Conservation (phyloP, 2,888 invertebrate species). For the Patella ulyssiponensis region DNA sequence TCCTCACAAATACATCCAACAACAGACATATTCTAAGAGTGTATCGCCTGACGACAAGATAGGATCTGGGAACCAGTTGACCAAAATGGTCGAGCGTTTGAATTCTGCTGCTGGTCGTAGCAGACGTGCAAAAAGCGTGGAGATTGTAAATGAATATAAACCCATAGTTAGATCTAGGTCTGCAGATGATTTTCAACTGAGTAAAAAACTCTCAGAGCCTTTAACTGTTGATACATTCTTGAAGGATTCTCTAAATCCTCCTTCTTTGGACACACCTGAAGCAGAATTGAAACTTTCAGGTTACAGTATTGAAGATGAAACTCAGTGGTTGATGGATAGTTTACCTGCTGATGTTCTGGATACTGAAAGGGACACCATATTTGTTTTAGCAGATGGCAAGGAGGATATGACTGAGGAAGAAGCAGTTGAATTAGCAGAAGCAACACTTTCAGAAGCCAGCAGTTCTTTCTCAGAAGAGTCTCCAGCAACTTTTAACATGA, state of each 20-base stretch:
- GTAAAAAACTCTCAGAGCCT: conserved; percentile 7
- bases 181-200: neutral
- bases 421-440: conserved; percentile 49
- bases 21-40: neutral
- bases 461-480: neutral
- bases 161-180: neutral
- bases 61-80: conserved; percentile 41
- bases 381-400: conserved; percentile 52
- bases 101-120: conserved; percentile 58
- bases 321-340: conserved; percentile 28
- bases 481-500: no score
- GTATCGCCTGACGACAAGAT: conserved; percentile 37
- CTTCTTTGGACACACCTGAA: conserved; percentile 21
- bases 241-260: neutral
- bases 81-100: conserved; percentile 60
- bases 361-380: conserved; percentile 39
- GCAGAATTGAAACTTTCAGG: neutral
- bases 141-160: neutral
- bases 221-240: neutral
- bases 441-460: conserved; percentile 34
- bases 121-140: conserved; percentile 7
- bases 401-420: conserved; percentile 56
- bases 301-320: conserved; percentile 12
- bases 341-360: conserved; percentile 40
- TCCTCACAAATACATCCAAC: conserved; percentile 42